These are phyloP conservation scores for Limanda limanda DNA, from an alignment of 2,113 vertebrate genomes.

Conservation along the genomic window DNA sequence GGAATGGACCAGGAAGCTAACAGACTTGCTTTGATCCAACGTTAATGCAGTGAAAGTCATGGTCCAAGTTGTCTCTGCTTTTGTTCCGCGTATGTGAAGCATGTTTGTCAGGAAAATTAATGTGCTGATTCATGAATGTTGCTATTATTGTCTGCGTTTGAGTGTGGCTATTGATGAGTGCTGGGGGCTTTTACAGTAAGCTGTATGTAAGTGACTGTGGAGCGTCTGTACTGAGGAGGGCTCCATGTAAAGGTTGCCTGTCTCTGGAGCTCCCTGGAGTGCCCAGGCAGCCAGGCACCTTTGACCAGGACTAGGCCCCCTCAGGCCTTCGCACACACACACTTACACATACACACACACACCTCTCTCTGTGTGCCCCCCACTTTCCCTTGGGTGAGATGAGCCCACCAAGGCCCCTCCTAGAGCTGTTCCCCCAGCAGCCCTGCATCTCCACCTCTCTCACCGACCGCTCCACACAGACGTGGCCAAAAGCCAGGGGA, in stretches of 20 bases:
- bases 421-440: constrained; percentile 61
- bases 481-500: constrained; percentile 75
- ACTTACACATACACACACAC: constrained; percentile 32
- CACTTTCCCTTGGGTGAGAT: constrained; percentile 74
- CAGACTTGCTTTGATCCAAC: constrained; percentile 2
- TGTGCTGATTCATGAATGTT: constrained; percentile 62
- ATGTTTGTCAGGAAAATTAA: constrained; percentile 16
- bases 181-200: constrained; percentile 59
- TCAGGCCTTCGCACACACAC: constrained; percentile 52
- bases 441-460: constrained; percentile 63
- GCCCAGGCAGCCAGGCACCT: constrained; percentile 74
- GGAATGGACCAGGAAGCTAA: constrained; percentile 47
- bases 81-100: constrained; percentile 15
- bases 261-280: constrained; percentile 72
- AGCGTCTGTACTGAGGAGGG: constrained; percentile 60
- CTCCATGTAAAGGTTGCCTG: constrained; percentile 76
- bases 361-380: constrained; percentile 64
- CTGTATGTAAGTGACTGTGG: constrained; percentile 64
- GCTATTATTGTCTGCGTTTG: constrained; percentile 54
- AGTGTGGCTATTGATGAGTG: constrained; percentile 68
- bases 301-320: constrained; percentile 73
- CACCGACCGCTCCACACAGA: constrained; percentile 64
- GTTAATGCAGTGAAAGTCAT: neutral
- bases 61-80: neutral
- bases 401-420: constrained; percentile 71